Evolutionary conservation across 2,797 vertebrate genomes (phyloP).

Genomic region (Steatocranus sp.): DNA sequence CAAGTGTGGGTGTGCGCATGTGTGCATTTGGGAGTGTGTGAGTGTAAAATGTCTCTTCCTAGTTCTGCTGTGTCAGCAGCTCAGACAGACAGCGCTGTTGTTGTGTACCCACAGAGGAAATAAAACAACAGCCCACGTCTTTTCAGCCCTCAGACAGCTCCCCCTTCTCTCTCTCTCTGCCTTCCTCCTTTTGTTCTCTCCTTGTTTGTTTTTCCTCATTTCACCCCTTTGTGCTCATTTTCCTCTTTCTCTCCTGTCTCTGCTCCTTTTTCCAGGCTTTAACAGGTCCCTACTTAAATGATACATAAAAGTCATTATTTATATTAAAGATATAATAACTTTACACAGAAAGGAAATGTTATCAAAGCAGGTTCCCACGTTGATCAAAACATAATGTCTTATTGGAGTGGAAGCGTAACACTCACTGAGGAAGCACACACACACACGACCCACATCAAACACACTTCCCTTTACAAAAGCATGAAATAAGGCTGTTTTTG

Average conservation of each 20-base stretch:
- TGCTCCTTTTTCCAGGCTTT: neutral
- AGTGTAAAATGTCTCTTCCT: constrained; percentile 16
- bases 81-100: constrained; percentile 64
- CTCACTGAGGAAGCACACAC: neutral
- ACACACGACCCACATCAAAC: neutral
- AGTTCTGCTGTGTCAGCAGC: constrained; percentile 71
- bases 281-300: neutral
- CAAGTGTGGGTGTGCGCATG: neutral
- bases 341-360: neutral
- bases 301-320: neutral
- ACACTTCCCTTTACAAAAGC: neutral
- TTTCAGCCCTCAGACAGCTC: constrained; percentile 54
- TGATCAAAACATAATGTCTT: neutral
- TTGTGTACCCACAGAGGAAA: constrained; percentile 73
- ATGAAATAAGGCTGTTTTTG: neutral
- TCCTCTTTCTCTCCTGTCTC: neutral
- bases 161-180: neutral
- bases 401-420: neutral
- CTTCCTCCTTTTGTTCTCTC: constrained; percentile 20
- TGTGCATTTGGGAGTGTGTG: constrained; percentile 6
- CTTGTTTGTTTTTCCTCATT: constrained; percentile 25
- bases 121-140: constrained; percentile 72
- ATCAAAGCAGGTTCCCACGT: neutral
- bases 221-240: constrained; percentile 7
- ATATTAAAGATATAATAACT: neutral